Base-by-base conservation (phyloP, 2,888 invertebrate species). In the Clusia tigrina region DNA sequence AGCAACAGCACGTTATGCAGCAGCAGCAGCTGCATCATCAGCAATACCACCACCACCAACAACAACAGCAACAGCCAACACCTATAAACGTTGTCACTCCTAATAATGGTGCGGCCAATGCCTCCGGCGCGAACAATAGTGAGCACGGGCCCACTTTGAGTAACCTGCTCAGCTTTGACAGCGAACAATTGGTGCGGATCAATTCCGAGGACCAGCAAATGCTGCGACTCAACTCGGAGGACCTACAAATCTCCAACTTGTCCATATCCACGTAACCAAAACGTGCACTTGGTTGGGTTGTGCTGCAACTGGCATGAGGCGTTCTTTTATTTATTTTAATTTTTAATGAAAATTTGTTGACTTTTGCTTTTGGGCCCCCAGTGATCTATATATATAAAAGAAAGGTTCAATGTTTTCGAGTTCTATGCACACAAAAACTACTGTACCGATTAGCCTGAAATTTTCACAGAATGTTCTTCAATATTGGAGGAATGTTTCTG, bases 181-280 rank as follows among this genome's bases (percentile, higher is more conserved):
- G 84, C 67, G 85, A 84, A 59, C 85, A 86, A 67, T 71, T 86
- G 67, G 81, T 84, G 58, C 83, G 81, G 64, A 82, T 87, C 42
- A 85, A 85, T 73, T 87, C 87, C 1, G 83, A 84, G 63, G 87
- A 88, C 67, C 84, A 85, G 65, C 84, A 85, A 74, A 77, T 86
- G 71, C 72, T 84, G 66, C 83, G 82, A 66, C 81, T 87, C 42
- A 85, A 85, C 74, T 86, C 87, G 5, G 83, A 84, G 63, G 87
- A 88, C 68, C 83, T 80, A 51, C 74, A 78, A 68, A 73, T 88
- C 62, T 85, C 86, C 58, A 85, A 85, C 48, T 79, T 86, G 26
- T 83, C 83, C 52, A 77, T 83, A 76, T 81, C 83, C 54, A 76
- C 80, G 71, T 79, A 80, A 74, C 70, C 65, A 25, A 26, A 12